Evolutionary conservation across 2,113 vertebrate species (phyloP).

Genomic region (Phaethon lepturus): DNA sequence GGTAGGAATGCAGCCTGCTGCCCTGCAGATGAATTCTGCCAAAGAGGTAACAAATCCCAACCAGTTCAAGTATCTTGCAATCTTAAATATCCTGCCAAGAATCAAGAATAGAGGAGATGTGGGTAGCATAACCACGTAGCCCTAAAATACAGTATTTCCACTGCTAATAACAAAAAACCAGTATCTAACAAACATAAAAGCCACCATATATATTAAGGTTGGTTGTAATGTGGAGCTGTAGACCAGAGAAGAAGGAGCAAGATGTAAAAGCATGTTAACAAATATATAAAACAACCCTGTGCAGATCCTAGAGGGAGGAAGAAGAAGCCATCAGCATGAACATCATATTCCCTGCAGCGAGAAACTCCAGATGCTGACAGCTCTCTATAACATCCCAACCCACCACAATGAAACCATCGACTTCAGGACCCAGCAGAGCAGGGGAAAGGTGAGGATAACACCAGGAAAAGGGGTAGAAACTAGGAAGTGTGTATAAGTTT

Average conservation of each 20-base stretch:
- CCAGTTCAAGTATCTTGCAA: neutral
- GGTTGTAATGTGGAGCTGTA: neutral
- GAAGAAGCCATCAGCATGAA: neutral
- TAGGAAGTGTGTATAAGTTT: neutral
- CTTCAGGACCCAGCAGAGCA: neutral
- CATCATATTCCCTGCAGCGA: neutral
- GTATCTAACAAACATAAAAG: neutral
- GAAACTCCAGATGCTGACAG: neutral
- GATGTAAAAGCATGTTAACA: neutral
- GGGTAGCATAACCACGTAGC: neutral
- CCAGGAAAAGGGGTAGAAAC: neutral
- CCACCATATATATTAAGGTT: neutral
- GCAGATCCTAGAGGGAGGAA: neutral
- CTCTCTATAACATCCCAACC: neutral
- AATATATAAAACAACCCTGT: accelerated
- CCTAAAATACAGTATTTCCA: neutral
- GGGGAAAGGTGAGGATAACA: neutral
- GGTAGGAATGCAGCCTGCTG: neutral
- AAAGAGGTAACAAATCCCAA: conserved; percentile 22
- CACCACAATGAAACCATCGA: neutral
- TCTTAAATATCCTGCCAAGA: neutral
- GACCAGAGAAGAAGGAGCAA: neutral
- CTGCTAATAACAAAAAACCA: neutral
- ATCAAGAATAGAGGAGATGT: neutral
- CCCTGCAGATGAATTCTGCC: neutral